Conservation (phyloP, 2,888 invertebrate species). For the Drosophila paranaensis region DNA sequence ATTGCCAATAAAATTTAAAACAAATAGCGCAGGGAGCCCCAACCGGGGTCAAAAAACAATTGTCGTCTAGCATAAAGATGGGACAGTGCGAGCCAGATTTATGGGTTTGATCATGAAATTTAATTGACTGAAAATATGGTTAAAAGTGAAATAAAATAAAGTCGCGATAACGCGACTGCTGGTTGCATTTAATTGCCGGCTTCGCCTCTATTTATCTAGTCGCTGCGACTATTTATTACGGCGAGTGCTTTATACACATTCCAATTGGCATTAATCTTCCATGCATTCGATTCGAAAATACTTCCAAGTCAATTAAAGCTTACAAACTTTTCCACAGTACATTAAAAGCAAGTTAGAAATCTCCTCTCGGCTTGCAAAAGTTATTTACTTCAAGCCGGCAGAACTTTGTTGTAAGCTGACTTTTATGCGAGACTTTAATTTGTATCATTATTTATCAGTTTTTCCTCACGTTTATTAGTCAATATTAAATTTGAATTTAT, state of each 20-base stretch:
- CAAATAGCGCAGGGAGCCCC: conserved; percentile 54
- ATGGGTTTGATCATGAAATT: conserved; percentile 82
- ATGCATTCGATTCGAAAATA: conserved; percentile 10
- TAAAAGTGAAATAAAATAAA: conserved; percentile 48
- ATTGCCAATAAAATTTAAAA: conserved; percentile 81
- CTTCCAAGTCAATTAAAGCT: conserved; percentile 11
- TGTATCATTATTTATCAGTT: neutral
- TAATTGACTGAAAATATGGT: conserved; percentile 84
- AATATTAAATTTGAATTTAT: neutral
- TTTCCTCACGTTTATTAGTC: neutral
- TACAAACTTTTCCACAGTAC: neutral
- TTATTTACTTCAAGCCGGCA: neutral
- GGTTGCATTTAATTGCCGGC: conserved; percentile 49
- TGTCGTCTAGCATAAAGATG: conserved; percentile 44
- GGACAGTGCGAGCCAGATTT: conserved; percentile 66
- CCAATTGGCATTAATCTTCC: conserved; percentile 24
- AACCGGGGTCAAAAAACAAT: conserved; percentile 52
- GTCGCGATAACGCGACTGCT: conserved; percentile 22
- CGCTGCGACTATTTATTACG: conserved; percentile 37
- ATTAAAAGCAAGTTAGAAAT: conserved; percentile 1
- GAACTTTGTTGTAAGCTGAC: neutral
- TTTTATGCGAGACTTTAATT: neutral
- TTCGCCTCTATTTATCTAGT: conserved; percentile 46
- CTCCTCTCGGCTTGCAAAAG: neutral
- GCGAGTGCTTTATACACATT: neutral